Evolutionary conservation across 2,888 invertebrate genomes (phyloP), one percentile per base, ranked within the genome.

Genomic region (Cotesia congregata): DNA sequence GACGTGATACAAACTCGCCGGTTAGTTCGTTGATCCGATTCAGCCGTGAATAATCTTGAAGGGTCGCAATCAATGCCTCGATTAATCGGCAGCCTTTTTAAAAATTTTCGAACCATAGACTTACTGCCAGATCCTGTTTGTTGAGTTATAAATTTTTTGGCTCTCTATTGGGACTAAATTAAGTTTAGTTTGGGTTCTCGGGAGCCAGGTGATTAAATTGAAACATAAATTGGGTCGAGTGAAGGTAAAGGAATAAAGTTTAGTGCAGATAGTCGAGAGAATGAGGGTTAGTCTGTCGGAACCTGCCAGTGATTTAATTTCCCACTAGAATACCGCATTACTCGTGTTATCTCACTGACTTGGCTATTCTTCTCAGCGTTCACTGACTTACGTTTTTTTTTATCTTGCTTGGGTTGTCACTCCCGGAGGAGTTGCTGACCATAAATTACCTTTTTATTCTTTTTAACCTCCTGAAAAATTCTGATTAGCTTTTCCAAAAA

Each of bases 61-160:
- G 83, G 81, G 82, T 84, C 84, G 81, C 84, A 83, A 85, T 85
- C 84, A 83, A 82, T 82, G 82, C 82, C 82, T 83, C 84, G 83
- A 85, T 85, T 86, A 85, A 82, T 82, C 81, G 77, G 73, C 70
- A 81, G n/a, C 67, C 30, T 3, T 30, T 30, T 30, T 30, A 30
- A 30, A 30, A 30, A 30, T 30, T 30, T 30, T 30, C 30, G 30
- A 17, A 17, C 17, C 17, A 17, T 17, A 17, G 17, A 30, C 30
- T 30, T 30, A 30, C 3, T 30, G 30, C 4, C 4, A 30, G 30
- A 30, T 3, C 3, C 30, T 30, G 3, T 30, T 30, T 30, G 30
- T 30, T 30, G 30, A 30, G 30, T 30, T 30, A 3, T 3, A 30
- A 30, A 30, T 30, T 30, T 30, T 30, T 30, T 30, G 30, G 30